Evolutionary conservation across 2,797 vertebrate species (phyloP), one percentile per base, ranked within the genome.

Genomic region (Anguilla pacifica): DNA sequence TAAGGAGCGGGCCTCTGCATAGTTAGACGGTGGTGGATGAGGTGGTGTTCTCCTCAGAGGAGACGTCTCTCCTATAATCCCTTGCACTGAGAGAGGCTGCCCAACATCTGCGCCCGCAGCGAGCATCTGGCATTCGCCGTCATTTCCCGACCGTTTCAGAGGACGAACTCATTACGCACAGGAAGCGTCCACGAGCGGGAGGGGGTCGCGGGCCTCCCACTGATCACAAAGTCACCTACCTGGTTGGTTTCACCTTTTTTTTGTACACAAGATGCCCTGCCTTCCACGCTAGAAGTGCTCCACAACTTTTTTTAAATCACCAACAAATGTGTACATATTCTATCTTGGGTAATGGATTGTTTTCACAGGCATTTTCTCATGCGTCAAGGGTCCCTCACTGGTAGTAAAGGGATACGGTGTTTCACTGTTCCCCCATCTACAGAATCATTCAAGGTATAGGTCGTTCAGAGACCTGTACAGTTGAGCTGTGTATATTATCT

Each of bases 151-250:
- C 85, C 88, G 57, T 84, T 88, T 85, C 22, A 89, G 89, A 94
- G 88, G 89, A 91, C 87, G 90, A 51, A 92, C 90, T 89, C 72
- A 92, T 94, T 91, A 87, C 61, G 67, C 86, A 55, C 74, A 57
- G 85, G 85, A 88, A 79, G 70, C 84, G 87, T 88, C 72, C 22
- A 17, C 43, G 81, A 70, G 84, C 39, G 2, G 61, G 61, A 49
- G n/a, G 15, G 61, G 46, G 39, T 35, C 70, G 2, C 39, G 84
- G 55, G 72, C 25, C 74, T 43, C 67, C 55, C 55, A 84, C 64
- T 79, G 43, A 51, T 53, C 25, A 15, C 82, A 83, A 31, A 49
- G 84, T 84, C 67, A 89, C 83, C 85, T 87, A 51, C 67, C 82
- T 89, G 86, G 57, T 31, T 85, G 61, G 82, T 35, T 55, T 77